Evolutionary conservation across 1,140 invertebrate species (phyloP), one percentile per base, ranked within the genome.

Genomic region (Melipona quadrifasciata): DNA sequence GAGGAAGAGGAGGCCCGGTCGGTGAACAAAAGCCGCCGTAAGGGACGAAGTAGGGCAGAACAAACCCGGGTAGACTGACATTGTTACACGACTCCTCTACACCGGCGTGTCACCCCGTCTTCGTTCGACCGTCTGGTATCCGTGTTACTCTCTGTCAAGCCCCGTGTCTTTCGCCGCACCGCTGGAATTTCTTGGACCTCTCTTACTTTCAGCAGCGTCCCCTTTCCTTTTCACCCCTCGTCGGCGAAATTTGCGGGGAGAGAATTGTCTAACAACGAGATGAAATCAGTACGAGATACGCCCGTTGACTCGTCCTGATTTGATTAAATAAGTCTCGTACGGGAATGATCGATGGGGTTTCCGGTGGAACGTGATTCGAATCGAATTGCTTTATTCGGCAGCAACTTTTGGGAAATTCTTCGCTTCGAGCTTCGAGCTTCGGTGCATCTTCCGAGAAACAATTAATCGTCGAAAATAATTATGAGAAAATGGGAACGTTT

Each of bases 11-110:
- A 24, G 64, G 27, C 64, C 70, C 61, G 71, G 82, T 70, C 67
- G 68, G 67, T 78, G 88, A 88, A 89, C 89, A 91, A 90, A 92
- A 91, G 89, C 85, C 34, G 27, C 70, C 80, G 67, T 79, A 53
- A 84, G 78, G 39, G 58, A 88, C 83, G 86, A 92, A 93, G 87
- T 91, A 89, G 88, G 81, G 77, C 91, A 92, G 81, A 92, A 89
- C 89, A 89, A 92, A 90, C 89, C 87, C 90, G 87, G 89, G 90
- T 87, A 82, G 87, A 91, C 87, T 86, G 89, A 90, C 91, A 89
- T 90, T 90, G 90, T 91, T 91, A 91, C 87, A 89, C 89, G 85
- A 89, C 80, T 87, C 87, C 39, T 53, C 67, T 74, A 47, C 39
- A 6, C 39, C 8, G 6, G 39, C 39, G 39, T 47, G 39, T 47